Percentiles rank a stretch among this genome's conserved stretches.
These are phyloP conservation scores for Archegozetes longisetosus DNA, from an alignment of 1,140 invertebrate species.

Conservation along the genomic window DNA sequence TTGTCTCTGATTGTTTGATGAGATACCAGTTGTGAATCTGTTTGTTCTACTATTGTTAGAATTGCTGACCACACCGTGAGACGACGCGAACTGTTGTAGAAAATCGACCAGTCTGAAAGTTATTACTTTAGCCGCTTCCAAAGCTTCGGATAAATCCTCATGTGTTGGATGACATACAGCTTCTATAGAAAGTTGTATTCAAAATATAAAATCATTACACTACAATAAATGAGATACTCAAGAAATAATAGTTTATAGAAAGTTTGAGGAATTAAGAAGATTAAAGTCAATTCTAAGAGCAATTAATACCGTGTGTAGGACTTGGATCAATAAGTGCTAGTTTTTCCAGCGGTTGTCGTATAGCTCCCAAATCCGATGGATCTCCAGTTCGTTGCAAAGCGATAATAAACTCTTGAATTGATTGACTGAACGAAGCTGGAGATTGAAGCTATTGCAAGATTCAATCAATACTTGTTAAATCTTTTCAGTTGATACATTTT, in stretches of 20 bases:
- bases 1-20: not conserved
- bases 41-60: not conserved
- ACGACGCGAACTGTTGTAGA: not conserved
- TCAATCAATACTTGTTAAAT: not conserved
- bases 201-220: not conserved
- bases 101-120: conserved; percentile 5
- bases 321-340: conserved; percentile 66
- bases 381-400: conserved; percentile 78
- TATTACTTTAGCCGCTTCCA: conserved; percentile 10
- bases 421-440: conserved; percentile 68
- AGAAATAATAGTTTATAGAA: too few relatives aligned
- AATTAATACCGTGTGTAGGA: conserved; percentile 37
- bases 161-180: conserved; percentile 1
- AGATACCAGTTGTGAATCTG: not conserved
- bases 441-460: conserved; percentile 51
- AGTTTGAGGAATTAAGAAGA: not conserved
- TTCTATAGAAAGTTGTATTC: not conserved
- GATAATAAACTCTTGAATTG: conserved; percentile 74
- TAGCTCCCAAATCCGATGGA: conserved; percentile 50
- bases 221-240: not conserved
- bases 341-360: conserved; percentile 59
- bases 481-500: too few relatives aligned
- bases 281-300: not conserved
- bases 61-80: not conserved
- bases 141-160: conserved; percentile 2